Base-by-base conservation (phyloP, 2,888 invertebrate species). In the Patella ulyssiponensis region DNA sequence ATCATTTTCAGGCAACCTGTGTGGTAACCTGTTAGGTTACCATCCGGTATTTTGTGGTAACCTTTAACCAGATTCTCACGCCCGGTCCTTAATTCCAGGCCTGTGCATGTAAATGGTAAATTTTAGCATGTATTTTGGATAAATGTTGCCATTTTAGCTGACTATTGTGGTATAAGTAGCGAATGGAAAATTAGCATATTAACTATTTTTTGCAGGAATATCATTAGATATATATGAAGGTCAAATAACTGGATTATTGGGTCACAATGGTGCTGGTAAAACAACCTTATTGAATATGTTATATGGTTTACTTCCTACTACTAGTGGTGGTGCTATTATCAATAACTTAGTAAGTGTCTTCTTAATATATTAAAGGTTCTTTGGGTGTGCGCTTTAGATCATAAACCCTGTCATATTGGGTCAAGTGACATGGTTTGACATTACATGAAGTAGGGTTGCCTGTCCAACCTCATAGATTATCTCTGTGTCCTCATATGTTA, bases 231-330 rank as follows among this genome's bases (percentile, higher is more conserved):
- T 96, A 81, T 96, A 96, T 92, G 96, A 96, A 90, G 96, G 94
- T 0, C 96, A 96, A 91, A 96, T 96, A 80, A 96, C 96, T 0
- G 96, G 96, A 0, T 95, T 96, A 33, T 92, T 96, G 79, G 96
- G 96, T 0, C 96, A 96, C 87, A 96, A 96, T 88, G 96, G 96
- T 0, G 96, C 96, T 58, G 96, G 96, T 7, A 96, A 97, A 91
- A 96, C 96, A 0, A 96, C 96, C 0, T 92, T 96, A 12, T 95
- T 97, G 89, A 96, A 96, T 86, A 96, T 97, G 83, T 92, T 97
- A 23, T 96, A 96, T 3, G 96, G 97, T 0, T 82, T 92, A 75
- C 87, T 88, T 5, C 81, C 87, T 4, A 89, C 92, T 7, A 89
- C 90, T 17, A 82, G 82, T 20, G 92, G 92, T 14, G 83, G 85